Evolutionary conservation across 2,888 invertebrate species (phyloP).

Genomic region (Drosophila glabriapex): DNA sequence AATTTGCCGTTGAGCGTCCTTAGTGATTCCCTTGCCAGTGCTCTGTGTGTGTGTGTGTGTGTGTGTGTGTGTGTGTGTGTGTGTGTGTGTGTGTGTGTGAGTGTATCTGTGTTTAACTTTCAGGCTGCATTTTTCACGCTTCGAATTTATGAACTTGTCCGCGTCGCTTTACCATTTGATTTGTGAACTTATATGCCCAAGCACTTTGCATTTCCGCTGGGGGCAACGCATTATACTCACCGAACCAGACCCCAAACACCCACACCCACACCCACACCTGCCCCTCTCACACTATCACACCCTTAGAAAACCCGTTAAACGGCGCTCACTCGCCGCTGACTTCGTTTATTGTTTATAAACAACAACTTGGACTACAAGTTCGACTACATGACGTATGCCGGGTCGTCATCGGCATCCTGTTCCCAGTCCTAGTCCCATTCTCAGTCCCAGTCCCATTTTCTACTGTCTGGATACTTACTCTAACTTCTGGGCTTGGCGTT

Average conservation of each 20-base stretch:
- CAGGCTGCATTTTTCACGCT: slow-evolving; percentile 72
- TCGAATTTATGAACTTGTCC: slow-evolving; percentile 65
- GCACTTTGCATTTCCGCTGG: slow-evolving; percentile 52
- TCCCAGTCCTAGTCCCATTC: slow-evolving; percentile 9
- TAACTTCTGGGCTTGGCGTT: slow-evolving; percentile 41
- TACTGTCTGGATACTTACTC: slow-evolving; percentile 42
- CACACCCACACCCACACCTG: neutral
- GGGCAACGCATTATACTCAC: slow-evolving; percentile 51
- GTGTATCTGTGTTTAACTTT: slow-evolving; percentile 34
- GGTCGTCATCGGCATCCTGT: slow-evolving; percentile 54
- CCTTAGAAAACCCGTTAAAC: slow-evolving; percentile 11
- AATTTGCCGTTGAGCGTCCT: slow-evolving; percentile 67
- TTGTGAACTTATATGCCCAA: slow-evolving; percentile 62
- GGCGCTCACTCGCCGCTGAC: slow-evolving; percentile 39
- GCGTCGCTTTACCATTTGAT: slow-evolving; percentile 64
- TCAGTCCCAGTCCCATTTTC: slow-evolving; percentile 20
- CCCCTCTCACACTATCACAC: slow-evolving; percentile 5
- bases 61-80: slow-evolving; percentile 14
- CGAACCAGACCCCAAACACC: neutral
- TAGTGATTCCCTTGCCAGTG: slow-evolving; percentile 57
- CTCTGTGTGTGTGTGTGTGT: slow-evolving; percentile 19
- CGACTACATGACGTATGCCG: slow-evolving; percentile 67
- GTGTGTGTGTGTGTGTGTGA: neutral
- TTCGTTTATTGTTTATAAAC: slow-evolving; percentile 82
- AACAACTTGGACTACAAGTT: slow-evolving; percentile 66